Conservation (phyloP, 2,888 invertebrate species). For the Xanthia togata region DNA sequence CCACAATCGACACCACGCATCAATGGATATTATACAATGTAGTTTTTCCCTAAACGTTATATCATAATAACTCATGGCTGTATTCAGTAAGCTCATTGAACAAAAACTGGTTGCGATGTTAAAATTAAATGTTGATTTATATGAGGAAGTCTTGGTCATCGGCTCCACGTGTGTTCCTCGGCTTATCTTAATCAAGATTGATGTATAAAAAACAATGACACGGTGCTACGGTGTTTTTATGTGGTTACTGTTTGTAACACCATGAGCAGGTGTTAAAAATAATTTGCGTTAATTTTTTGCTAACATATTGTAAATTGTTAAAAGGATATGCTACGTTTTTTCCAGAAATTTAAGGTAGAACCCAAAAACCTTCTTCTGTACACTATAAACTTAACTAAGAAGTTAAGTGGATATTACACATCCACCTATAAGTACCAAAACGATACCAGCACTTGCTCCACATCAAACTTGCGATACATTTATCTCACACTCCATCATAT, state of each 20-base stretch:
- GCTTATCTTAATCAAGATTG: slow-evolving; percentile 55
- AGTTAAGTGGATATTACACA: neutral
- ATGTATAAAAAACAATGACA: slow-evolving; percentile 48
- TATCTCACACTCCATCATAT: slow-evolving; percentile 58
- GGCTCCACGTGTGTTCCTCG: slow-evolving; percentile 60
- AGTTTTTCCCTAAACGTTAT: slow-evolving; percentile 73
- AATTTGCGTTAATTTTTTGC: slow-evolving; percentile 6
- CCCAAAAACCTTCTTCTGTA: neutral
- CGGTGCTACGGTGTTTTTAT: slow-evolving; percentile 37
- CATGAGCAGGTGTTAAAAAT: slow-evolving; percentile 30
- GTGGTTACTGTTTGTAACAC: slow-evolving; percentile 33
- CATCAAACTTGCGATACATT: slow-evolving; percentile 33
- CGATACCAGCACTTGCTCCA: slow-evolving; percentile 5
- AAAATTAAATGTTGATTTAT: slow-evolving; percentile 83
- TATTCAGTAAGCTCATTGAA: slow-evolving; percentile 70
- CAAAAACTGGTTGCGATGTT: slow-evolving; percentile 78
- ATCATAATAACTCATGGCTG: slow-evolving; percentile 71
- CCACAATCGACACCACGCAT: slow-evolving; percentile 70
- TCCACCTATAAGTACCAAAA: neutral
- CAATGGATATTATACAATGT: slow-evolving; percentile 70
- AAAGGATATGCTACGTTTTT: neutral
- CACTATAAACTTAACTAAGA: neutral
- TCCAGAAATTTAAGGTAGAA: neutral
- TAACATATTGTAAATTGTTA: no score
- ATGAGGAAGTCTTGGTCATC: slow-evolving; percentile 80